phyloP scores from a whole-genome alignment of 2,888 invertebrate species.

The Meganola albula region DNA sequence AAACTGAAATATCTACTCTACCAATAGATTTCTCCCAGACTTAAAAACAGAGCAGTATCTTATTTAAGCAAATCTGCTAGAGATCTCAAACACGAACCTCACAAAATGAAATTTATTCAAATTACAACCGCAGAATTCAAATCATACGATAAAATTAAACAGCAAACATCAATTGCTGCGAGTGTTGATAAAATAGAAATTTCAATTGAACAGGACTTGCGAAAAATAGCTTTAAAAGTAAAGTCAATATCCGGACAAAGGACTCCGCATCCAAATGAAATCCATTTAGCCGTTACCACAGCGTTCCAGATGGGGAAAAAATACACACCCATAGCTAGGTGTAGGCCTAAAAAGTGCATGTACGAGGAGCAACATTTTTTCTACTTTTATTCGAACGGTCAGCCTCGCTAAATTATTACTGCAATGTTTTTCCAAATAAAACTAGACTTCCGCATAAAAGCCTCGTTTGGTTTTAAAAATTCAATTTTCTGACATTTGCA shows the following conservation, averaged over 20 bases:
- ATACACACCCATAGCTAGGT: conserved; percentile 20
- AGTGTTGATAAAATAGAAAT: conserved; percentile 3
- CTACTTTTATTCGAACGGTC: conserved; percentile 26
- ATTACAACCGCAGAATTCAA: neutral
- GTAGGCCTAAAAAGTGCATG: conserved; percentile 26
- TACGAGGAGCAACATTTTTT: conserved; percentile 22
- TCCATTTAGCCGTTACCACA: conserved; percentile 39
- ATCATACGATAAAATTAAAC: too few relatives aligned
- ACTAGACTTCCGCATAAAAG: conserved; percentile 35
- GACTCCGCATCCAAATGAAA: conserved; percentile 38
- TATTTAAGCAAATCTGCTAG: too few relatives aligned
- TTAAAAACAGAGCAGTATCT: too few relatives aligned
- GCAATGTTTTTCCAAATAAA: conserved; percentile 43
- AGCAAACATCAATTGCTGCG: neutral
- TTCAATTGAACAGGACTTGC: conserved; percentile 8
- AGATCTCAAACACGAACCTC: too few relatives aligned
- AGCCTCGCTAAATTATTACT: conserved; percentile 42
- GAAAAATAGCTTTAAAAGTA: conserved; percentile 26
- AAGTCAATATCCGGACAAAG: conserved; percentile 41
- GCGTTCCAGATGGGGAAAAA: conserved; percentile 28
- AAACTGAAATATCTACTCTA: too few relatives aligned
- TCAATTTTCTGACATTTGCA: conserved; percentile 39
- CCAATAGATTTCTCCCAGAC: too few relatives aligned
- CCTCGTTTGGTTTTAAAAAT: conserved; percentile 43
- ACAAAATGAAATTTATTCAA: too few relatives aligned